phyloP scores from a whole-genome alignment of 2,113 vertebrate species.

The Bos indicus region DNA sequence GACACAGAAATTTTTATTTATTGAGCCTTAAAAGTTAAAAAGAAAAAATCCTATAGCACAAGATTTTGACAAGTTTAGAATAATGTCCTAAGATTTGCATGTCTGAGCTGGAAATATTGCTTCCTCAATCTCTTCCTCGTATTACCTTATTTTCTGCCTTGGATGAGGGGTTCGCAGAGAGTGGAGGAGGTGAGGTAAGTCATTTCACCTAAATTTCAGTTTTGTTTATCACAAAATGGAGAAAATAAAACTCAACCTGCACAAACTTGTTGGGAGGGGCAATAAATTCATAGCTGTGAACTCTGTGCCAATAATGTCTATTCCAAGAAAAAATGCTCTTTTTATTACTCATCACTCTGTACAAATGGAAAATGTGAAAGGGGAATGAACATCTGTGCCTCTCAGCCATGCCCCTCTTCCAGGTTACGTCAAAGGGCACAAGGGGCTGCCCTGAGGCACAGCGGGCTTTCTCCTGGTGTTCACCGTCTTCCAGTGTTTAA shows the following conservation, averaged over 20 bases:
- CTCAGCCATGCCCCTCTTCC: neutral
- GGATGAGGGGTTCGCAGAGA: accelerated
- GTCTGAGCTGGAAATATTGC: neutral
- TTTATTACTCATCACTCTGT: neutral
- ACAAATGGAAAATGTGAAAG: neutral
- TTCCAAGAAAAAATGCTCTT: neutral
- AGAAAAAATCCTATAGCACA: neutral
- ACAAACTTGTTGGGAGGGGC: neutral
- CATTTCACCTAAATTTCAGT: neutral
- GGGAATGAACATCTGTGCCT: neutral
- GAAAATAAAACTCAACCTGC: neutral
- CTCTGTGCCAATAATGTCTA: neutral
- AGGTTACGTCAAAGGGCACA: neutral
- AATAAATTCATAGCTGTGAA: neutral
- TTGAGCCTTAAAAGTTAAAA: neutral
- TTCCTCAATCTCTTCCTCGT: neutral
- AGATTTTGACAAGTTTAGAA: neutral
- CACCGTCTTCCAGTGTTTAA: neutral
- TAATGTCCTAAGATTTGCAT: neutral
- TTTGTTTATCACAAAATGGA: neutral
- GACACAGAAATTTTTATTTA: neutral
- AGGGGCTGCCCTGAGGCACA: too few relatives aligned
- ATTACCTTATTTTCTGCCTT: neutral
- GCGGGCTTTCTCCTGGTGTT: neutral
- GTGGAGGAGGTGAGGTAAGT: neutral